Conservation (phyloP, 2,797 vertebrate species). For the Acanthurus leucopareius region DNA sequence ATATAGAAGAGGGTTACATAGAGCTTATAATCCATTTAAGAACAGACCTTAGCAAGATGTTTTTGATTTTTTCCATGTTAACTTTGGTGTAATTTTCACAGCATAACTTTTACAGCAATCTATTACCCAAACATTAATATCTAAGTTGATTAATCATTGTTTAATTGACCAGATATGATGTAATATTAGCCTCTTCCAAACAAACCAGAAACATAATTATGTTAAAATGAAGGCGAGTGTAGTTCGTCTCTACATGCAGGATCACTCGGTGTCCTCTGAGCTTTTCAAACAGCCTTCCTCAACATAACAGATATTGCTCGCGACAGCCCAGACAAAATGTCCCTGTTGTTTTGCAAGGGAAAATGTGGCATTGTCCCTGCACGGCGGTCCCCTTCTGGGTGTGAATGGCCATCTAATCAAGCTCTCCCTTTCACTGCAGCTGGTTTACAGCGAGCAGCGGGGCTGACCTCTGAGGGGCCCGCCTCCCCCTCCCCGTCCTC, state of each 20-base stretch:
- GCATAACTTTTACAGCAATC: too few relatives aligned
- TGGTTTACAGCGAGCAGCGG: constrained; percentile 85
- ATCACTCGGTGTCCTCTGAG: constrained; percentile 41
- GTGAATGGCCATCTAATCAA: constrained; percentile 89
- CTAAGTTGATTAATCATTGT: neutral
- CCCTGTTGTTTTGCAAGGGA: constrained; percentile 83
- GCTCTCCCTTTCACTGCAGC: constrained; percentile 87
- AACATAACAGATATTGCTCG: constrained; percentile 79
- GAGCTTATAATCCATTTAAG: neutral
- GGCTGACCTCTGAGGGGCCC: constrained; percentile 80
- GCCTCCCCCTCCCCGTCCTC: constrained; percentile 75
- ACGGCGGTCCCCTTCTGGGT: constrained; percentile 88
- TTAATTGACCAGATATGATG: neutral
- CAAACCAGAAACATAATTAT: neutral
- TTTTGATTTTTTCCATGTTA: neutral
- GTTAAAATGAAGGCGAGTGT: constrained; percentile 26
- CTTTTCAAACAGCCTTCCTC: constrained; percentile 54
- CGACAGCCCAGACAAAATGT: constrained; percentile 85
- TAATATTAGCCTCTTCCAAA: neutral
- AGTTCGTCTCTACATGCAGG: constrained; percentile 17
- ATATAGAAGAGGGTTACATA: neutral
- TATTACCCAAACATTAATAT: neutral
- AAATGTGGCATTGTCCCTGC: constrained; percentile 84
- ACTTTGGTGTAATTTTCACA: neutral
- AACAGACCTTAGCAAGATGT: too few relatives aligned